phyloP scores from a whole-genome alignment of 2,797 vertebrate genomes.

The Lepidocolaptes lacrymiger region DNA sequence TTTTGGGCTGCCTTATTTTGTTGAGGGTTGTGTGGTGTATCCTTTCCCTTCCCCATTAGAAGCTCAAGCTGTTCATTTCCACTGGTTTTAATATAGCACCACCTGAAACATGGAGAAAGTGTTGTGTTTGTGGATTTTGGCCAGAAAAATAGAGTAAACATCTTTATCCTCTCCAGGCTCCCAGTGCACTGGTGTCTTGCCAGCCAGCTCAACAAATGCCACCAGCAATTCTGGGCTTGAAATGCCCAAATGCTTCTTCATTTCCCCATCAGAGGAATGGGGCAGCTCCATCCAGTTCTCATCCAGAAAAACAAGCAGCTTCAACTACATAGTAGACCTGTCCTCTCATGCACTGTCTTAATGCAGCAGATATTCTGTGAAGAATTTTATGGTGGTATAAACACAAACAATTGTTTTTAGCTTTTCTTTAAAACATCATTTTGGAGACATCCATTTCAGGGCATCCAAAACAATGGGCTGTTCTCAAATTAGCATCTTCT shows the following conservation, averaged over 20 bases:
- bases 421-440: neutral
- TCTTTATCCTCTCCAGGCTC: neutral
- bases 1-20: neutral
- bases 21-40: neutral
- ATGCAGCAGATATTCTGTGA: neutral
- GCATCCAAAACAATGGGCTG: neutral
- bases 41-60: neutral
- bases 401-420: neutral
- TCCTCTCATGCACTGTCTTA: neutral
- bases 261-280: neutral
- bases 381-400: neutral
- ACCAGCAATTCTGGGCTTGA: neutral
- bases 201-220: neutral
- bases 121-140: slow-evolving; percentile 4
- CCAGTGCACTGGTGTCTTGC: neutral
- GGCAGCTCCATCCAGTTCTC: neutral
- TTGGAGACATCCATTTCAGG: neutral
- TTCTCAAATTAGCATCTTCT: slow-evolving; percentile 27
- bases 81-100: neutral
- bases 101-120: neutral
- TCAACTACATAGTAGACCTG: neutral
- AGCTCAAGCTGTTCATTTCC: neutral
- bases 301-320: neutral
- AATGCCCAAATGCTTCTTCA: neutral
- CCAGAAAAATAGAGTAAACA: neutral